Base-by-base conservation (phyloP, 1,140 invertebrate genomes). In the Pectinophora gossypiella region DNA sequence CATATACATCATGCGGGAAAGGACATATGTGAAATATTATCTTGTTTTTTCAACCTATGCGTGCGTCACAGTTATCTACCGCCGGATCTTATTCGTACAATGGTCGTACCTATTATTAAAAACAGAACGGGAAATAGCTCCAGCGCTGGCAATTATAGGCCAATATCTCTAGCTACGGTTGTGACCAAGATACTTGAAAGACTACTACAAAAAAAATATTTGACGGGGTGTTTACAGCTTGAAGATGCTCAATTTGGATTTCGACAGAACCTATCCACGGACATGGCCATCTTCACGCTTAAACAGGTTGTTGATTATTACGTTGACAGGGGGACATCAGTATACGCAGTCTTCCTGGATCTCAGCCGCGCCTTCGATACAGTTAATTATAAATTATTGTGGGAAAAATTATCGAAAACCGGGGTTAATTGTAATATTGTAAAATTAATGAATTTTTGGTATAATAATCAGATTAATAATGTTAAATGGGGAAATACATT, bases 351-450 rank as follows among this genome's bases (percentile, higher is more conserved):
- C 13, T 40, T 40, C 16, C 15, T 40, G 3, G 36, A 40, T 15
- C 36, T 40, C n/a, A 40, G 36, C 36, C 36, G 36, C 16, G 36
- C 36, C 16, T 40, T 40, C 16, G 36, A 40, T 18, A 40, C 36
- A 15, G 16, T 40, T 2, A 40, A 40, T 18, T 40, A 40, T 18
- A 6, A 40, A 7, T 7, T 40, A 40, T 21, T 46, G 5, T 46
- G 44, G 44, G 2, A 22, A 10, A 48, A 48, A 35, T 7, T 48
- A 9, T 18, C 6, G 15, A 15, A 35, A 4, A 19, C 46, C 4
- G 46, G 32, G 10, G 46, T 48, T 10, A 13, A 23, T 10, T 7
- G 12, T 16, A 22, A 36, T 3, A 13, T 27, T 18, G 19, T n/a
- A 18, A n/a, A n/a, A 5, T 1, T 48, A 7, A 10, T 48, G 15